Percentiles rank a stretch among this genome's conserved stretches.
Conservation (phyloP, 1,140 invertebrate genomes). For the Euura saliciscinereae region DNA sequence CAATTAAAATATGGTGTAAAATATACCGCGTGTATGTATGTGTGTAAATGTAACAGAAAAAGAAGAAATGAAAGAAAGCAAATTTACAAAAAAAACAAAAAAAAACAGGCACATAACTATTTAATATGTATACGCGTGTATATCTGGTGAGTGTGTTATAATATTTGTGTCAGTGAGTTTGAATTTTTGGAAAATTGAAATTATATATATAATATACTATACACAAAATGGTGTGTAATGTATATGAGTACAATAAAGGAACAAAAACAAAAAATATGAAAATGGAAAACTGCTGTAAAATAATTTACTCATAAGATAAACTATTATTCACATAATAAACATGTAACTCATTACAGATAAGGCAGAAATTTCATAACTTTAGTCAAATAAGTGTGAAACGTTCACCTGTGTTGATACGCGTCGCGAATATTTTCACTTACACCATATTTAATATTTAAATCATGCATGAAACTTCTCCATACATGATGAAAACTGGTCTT, state of each 20-base stretch:
- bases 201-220: too few species aligned
- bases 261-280: too few species aligned
- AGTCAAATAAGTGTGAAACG: background rate
- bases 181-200: background rate
- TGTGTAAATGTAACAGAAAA: too few species aligned
- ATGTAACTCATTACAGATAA: too few species aligned
- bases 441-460: too few species aligned
- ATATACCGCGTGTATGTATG: too few species aligned
- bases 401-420: background rate
- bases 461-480: too few species aligned
- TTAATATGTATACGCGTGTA: background rate
- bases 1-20: too few species aligned
- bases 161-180: background rate
- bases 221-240: background rate
- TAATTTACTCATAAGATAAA: background rate
- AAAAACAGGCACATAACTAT: background rate
- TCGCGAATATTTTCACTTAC: background rate
- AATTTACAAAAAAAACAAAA: too few species aligned
- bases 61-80: too few species aligned
- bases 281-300: background rate
- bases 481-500: too few species aligned
- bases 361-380: background rate
- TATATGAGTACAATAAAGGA: background rate
- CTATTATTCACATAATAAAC: background rate
- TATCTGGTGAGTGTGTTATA: constrained; percentile 2